Conservation (phyloP, 2,888 invertebrate species). For the Leptodirus hochenwartii region DNA sequence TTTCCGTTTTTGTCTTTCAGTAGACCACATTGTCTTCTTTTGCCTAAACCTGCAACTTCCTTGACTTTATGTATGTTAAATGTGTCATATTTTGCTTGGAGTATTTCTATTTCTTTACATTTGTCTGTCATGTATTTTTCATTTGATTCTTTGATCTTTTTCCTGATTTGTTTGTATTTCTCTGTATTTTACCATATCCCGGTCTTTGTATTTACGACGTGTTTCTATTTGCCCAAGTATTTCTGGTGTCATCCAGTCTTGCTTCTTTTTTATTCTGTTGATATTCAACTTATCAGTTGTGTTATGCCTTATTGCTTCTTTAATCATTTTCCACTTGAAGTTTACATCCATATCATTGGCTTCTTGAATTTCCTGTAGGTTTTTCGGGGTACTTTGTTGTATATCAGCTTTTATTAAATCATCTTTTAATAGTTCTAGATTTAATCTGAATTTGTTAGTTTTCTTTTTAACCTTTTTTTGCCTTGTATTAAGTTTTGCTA, state of each 20-base stretch:
- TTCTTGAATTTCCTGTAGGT: no score
- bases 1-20: slow-evolving; percentile 4
- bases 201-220: slow-evolving; percentile 1
- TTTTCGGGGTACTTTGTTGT: no score
- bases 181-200: slow-evolving; percentile 3
- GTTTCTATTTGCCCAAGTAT: slow-evolving; percentile 2
- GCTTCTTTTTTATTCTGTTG: no score
- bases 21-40: slow-evolving; percentile 3
- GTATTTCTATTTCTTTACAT: slow-evolving; percentile 2
- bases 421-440: slow-evolving; percentile 5
- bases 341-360: no score
- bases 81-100: slow-evolving; percentile 6
- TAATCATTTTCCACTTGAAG: no score
- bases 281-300: no score
- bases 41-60: slow-evolving; percentile 5
- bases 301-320: no score
- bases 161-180: slow-evolving; percentile 1
- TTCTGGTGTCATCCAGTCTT: slow-evolving; percentile 1
- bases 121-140: slow-evolving; percentile 1
- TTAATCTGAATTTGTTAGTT: slow-evolving; percentile 1
- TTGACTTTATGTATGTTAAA: slow-evolving; percentile 7
- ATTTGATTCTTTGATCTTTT: slow-evolving; percentile 3
- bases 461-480: slow-evolving; percentile 8
- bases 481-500: slow-evolving; percentile 8
- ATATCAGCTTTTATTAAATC: no score